A percentile compares a stretch with the other conserved stretches of the same genome.
Conservation (phyloP, 2,797 vertebrate genomes). For the Anolis apletophallus region DNA sequence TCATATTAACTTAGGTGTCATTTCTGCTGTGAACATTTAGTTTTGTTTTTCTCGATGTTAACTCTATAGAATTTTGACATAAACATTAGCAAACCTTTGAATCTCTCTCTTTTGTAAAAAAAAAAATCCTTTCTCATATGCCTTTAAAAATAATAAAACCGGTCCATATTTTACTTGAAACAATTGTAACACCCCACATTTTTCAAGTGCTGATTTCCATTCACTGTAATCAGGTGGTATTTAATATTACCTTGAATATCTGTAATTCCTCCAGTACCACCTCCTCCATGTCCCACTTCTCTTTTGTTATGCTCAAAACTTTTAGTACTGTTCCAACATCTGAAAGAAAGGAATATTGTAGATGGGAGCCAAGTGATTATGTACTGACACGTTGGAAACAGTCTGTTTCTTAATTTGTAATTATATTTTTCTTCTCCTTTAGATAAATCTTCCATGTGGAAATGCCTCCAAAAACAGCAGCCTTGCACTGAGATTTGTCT, state of each 20-base stretch:
- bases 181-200: conserved; percentile 15
- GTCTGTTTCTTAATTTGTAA: background rate
- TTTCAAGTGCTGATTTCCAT: conserved; percentile 25
- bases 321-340: conserved; percentile 92
- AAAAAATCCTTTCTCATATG: too few relatives aligned
- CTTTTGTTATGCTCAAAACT: conserved; percentile 94
- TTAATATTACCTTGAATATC: conserved; percentile 88
- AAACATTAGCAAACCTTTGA: background rate
- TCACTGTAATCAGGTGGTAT: conserved; percentile 36
- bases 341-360: conserved; percentile 67
- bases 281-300: conserved; percentile 92
- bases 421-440: background rate
- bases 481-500: too few relatives aligned
- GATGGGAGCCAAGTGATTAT: background rate
- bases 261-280: conserved; percentile 95
- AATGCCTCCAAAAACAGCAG: background rate
- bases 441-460: background rate
- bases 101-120: background rate
- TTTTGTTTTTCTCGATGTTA: conserved; percentile 22
- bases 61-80: conserved; percentile 4
- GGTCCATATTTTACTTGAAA: conserved; percentile 20
- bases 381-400: background rate
- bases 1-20: background rate
- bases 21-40: background rate
- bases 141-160: background rate